Evolutionary conservation across 2,888 invertebrate species (phyloP).

Genomic region (Pristionchus entomophagus): DNA sequence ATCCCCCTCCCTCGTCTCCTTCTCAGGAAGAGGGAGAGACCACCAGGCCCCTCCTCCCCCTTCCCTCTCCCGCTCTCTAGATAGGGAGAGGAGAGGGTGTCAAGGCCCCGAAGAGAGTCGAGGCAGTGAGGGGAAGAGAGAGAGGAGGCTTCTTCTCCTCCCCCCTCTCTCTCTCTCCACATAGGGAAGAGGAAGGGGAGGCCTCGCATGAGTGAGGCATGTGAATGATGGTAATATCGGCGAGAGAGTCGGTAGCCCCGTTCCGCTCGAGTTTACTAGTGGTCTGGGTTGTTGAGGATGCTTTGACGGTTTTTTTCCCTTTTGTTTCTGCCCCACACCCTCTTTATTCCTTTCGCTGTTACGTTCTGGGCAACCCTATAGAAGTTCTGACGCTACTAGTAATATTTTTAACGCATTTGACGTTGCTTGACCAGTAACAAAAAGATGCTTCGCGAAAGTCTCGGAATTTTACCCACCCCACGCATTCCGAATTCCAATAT

Average conservation of each 20-base stretch:
- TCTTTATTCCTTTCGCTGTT: background rate
- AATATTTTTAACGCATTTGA: too few species aligned
- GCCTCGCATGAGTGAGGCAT: background rate
- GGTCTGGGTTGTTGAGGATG: background rate
- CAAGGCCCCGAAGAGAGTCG: conserved; percentile 7
- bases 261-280: background rate
- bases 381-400: too few species aligned
- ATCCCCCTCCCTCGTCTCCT: background rate
- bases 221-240: conserved; percentile 16
- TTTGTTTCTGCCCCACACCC: background rate
- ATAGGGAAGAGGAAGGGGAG: background rate
- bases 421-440: too few species aligned
- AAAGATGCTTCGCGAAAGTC: too few species aligned
- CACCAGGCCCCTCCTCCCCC: background rate
- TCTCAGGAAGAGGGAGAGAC: background rate
- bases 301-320: background rate
- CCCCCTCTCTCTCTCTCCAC: too few species aligned
- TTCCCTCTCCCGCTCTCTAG: background rate
- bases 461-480: too few species aligned
- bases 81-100: background rate
- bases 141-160: too few species aligned
- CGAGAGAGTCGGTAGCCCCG: background rate
- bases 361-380: too few species aligned
- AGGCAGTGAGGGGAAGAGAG: background rate
- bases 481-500: too few species aligned